phyloP scores from a whole-genome alignment of 1,140 invertebrate species.

The Telenomus remus region DNA sequence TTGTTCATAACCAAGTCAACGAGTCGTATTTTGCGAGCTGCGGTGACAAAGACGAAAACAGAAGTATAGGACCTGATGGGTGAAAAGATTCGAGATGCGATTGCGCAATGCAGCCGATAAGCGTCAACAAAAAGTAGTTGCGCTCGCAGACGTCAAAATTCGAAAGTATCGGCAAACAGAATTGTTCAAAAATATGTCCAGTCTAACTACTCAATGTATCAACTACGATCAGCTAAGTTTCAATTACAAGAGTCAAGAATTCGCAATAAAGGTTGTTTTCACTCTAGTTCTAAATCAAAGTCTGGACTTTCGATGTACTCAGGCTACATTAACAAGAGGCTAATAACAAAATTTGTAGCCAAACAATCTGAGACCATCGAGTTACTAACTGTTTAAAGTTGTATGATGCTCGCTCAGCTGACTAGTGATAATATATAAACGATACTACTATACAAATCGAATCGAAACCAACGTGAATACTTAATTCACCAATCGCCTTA shows the following conservation, averaged over 20 bases:
- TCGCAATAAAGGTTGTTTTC: constrained; percentile 12
- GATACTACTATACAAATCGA: background rate
- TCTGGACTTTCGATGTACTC: constrained; percentile 30
- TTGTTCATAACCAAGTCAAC: constrained; percentile 11
- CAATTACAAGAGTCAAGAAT: constrained; percentile 14
- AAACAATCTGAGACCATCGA: constrained; percentile 37
- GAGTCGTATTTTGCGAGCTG: constrained; percentile 16
- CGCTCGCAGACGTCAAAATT: constrained; percentile 13
- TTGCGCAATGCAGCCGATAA: too few species aligned
- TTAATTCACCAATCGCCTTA: constrained; percentile 36
- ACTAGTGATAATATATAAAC: constrained; percentile 31
- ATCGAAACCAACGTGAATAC: background rate
- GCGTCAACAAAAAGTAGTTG: too few species aligned
- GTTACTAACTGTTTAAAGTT: constrained; percentile 13
- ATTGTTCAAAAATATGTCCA: constrained; percentile 9
- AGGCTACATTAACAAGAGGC: constrained; percentile 14
- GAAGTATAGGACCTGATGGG: constrained; percentile 21
- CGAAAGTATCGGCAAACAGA: constrained; percentile 26
- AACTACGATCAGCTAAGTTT: background rate
- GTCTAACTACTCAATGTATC: constrained; percentile 19
- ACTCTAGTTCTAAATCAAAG: constrained; percentile 30
- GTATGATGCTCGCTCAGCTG: constrained; percentile 23
- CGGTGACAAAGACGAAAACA: constrained; percentile 19
- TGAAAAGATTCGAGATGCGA: too few species aligned
- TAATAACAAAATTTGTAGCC: background rate